Conservation (phyloP, 2,888 invertebrate genomes). For the Patella pellucida region DNA sequence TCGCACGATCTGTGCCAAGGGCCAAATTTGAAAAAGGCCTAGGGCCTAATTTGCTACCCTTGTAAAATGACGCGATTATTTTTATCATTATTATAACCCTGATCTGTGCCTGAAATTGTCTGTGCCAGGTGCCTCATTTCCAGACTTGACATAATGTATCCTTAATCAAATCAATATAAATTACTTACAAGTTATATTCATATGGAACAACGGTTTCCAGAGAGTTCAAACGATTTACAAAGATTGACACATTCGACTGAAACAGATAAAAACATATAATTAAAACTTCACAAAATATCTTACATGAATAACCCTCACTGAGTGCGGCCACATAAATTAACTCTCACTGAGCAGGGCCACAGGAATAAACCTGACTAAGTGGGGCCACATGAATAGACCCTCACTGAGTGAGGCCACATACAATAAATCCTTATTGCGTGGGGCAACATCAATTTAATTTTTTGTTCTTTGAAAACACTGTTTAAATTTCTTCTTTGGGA, state of each 20-base stretch:
- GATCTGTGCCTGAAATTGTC: too few relatives aligned
- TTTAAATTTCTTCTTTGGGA: too few relatives aligned
- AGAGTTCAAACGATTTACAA: conserved; percentile 97
- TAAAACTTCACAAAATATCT: conserved; percentile 14
- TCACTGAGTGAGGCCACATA: background rate
- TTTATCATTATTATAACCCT: too few relatives aligned
- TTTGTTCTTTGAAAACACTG: background rate
- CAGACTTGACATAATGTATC: too few relatives aligned
- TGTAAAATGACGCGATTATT: too few relatives aligned
- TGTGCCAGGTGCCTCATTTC: too few relatives aligned
- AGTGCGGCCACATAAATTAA: background rate
- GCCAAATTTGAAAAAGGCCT: too few relatives aligned
- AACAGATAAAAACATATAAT: conserved; percentile 70
- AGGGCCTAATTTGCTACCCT: too few relatives aligned
- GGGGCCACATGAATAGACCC: background rate
- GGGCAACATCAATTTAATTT: background rate
- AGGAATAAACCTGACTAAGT: background rate
- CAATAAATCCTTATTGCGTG: too few relatives aligned
- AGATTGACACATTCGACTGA: conserved; percentile 89
- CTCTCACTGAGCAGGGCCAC: background rate
- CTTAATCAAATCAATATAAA: background rate
- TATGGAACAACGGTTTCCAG: conserved; percentile 98
- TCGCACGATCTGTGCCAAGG: too few relatives aligned
- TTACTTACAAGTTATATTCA: conserved; percentile 90
- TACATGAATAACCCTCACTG: background rate